A percentile compares a stretch with the other conserved stretches of the same genome.
phyloP scores from a whole-genome alignment of 2,113 vertebrate genomes.

The Sialia sialis region DNA sequence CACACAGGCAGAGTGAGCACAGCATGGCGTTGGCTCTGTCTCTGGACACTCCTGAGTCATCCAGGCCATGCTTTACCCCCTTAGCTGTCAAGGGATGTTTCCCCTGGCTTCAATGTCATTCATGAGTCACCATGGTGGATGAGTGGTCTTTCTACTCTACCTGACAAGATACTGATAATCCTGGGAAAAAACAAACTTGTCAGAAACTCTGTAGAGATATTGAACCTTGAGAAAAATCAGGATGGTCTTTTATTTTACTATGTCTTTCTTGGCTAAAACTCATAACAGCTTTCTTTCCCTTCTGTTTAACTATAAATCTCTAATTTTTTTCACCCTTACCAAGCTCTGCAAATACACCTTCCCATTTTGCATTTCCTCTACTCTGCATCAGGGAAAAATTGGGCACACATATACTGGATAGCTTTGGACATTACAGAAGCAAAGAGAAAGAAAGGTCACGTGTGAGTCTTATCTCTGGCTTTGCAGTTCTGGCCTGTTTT shows the following conservation, averaged over 20 bases:
- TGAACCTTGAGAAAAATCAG: background rate
- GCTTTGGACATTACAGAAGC: background rate
- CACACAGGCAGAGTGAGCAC: background rate
- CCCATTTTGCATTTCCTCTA: background rate
- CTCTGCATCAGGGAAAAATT: background rate
- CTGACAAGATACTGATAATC: background rate
- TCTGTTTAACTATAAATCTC: background rate
- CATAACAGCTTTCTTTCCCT: background rate
- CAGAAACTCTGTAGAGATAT: background rate
- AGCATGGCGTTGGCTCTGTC: background rate
- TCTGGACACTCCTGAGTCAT: slow-evolving; percentile 56
- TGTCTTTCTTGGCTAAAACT: background rate
- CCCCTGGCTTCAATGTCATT: background rate
- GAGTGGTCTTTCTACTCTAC: background rate
- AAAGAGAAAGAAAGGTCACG: background rate
- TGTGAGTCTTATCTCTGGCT: background rate
- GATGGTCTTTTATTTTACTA: background rate
- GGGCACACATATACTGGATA: background rate
- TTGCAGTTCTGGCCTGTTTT: background rate
- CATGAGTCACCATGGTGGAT: background rate
- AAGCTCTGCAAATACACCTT: background rate
- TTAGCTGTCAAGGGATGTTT: slow-evolving; percentile 30
- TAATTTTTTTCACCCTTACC: background rate
- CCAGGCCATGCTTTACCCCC: background rate
- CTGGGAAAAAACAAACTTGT: background rate